Evolutionary conservation across 2,797 vertebrate genomes (phyloP).

Genomic region (Graptemys geographica): DNA sequence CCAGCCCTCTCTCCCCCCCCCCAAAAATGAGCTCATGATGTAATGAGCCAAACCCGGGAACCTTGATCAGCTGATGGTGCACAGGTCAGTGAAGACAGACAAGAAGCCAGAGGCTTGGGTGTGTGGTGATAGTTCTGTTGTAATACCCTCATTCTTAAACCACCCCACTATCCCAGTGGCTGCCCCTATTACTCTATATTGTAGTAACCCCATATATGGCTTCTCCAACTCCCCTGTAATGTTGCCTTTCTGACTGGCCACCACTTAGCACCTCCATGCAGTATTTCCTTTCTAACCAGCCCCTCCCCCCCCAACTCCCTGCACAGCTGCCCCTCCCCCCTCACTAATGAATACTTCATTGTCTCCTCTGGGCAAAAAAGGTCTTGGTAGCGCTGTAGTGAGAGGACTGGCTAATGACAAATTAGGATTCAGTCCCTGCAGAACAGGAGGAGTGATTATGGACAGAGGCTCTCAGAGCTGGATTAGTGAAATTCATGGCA

Average conservation of each 20-base stretch:
- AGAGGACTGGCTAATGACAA: conserved; percentile 72
- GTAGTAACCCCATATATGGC: not conserved
- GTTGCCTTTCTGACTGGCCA: conserved; percentile 7
- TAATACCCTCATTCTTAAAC: not conserved
- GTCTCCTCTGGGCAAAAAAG: conserved; percentile 74
- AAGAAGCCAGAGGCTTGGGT: not conserved
- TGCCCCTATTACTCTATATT: conserved; percentile 16
- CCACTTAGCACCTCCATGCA: conserved; percentile 65
- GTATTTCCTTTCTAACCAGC: conserved; percentile 75
- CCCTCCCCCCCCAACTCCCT: conserved; percentile 44
- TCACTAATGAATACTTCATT: conserved; percentile 79
- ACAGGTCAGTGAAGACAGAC: not conserved
- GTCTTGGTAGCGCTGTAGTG: conserved; percentile 65
- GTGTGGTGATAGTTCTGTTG: not conserved
- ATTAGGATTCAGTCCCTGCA: conserved; percentile 82
- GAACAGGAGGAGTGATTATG: conserved; percentile 75
- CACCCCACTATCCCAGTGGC: not conserved
- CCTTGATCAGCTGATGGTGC: not conserved
- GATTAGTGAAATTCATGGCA: conserved; percentile 80
- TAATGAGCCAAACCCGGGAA: not conserved
- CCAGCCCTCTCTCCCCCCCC: not conserved
- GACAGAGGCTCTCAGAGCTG: conserved; percentile 83
- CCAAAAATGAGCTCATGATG: rapidly evolving
- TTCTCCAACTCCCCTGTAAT: not conserved
- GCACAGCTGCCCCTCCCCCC: conserved; percentile 45